Percentiles rank a stretch among this genome's conserved stretches.
These are phyloP conservation scores for Lepidurus couesii DNA, from an alignment of 1,140 invertebrate species.

Conservation along the genomic window DNA sequence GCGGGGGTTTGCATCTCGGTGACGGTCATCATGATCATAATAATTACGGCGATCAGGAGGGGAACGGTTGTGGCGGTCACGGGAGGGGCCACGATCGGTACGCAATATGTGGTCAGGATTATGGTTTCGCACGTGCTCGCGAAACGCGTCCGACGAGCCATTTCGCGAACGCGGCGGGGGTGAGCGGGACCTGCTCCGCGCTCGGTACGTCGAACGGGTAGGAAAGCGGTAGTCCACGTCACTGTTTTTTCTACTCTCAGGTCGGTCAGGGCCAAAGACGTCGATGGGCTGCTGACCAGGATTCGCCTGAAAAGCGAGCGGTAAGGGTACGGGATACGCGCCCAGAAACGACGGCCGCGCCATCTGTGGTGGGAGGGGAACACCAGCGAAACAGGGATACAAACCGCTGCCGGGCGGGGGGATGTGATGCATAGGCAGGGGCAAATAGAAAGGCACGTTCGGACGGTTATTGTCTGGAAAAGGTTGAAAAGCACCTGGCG, in stretches of 20 bases:
- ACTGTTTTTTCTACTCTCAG: not conserved
- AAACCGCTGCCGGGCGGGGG: not conserved
- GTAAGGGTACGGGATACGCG: not conserved
- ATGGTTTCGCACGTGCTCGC: not conserved
- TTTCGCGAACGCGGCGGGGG: not conserved
- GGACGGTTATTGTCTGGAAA: not conserved
- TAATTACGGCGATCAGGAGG: not conserved
- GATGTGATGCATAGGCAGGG: not conserved
- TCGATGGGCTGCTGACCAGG: not conserved
- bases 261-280: not conserved
- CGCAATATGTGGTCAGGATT: not conserved
- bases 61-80: not conserved
- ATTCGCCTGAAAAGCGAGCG: not conserved
- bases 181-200: not conserved
- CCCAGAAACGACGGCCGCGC: not conserved
- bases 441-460: not conserved
- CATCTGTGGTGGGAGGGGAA: not conserved
- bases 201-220: not conserved
- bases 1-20: not conserved
- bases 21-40: not conserved
- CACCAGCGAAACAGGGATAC: not conserved
- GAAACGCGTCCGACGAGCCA: not conserved
- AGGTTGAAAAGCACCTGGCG: not conserved
- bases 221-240: conserved; percentile 9
- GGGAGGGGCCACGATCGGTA: not conserved